Evolutionary conservation across 2,113 vertebrate genomes (phyloP), one percentile per base, ranked within the genome.

Genomic region (Pyxicephalus adspersus): DNA sequence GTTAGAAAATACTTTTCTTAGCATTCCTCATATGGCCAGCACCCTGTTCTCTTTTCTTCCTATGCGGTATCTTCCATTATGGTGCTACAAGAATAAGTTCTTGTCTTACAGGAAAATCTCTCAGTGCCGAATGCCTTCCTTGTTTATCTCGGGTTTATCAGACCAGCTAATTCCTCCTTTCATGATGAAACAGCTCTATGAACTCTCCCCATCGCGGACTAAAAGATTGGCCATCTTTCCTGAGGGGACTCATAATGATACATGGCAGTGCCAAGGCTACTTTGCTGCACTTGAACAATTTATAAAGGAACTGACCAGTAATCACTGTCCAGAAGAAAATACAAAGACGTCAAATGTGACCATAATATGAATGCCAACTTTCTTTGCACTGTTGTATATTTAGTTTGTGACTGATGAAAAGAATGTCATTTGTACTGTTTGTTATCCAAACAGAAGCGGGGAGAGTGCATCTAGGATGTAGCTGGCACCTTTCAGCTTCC

Each of bases 121-220:
- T 51, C 93, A 93, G 88, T 99, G 97, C 90, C 96, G 96, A 88
- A 97, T 98, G 96, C 97, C 98, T 87, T 98, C 96, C 0, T 94
- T 99, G 64, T 99, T 99, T 84, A 95, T 99, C 88, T 99, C 97
- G 20, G 97, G 98, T 81, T 92, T 99, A 78, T 98, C 97, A 9
- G 98, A 99, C 91, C 97, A 99, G 86, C 92, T 99, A 86, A 99
- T 99, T 85, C 98, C 98, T 0, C 97, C 98, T 2, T 94, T 98
- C 54, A 99, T 99, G 98, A 99, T 99, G 98, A 98, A 99, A 80
- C 97, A 98, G 86, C 96, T 99, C 26, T 99, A 98, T 15, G 98
- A 99, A 87, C 89, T 99, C 79, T 99, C 97, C 22, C 96, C 97
- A 0, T 91, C 98, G 52, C 96, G 96, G 96, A 99, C 97, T 97